Percentiles rank a stretch among this genome's conserved stretches.
Evolutionary conservation across 2,888 invertebrate genomes (phyloP).

Genomic region (Listrodromus nycthemerus): DNA sequence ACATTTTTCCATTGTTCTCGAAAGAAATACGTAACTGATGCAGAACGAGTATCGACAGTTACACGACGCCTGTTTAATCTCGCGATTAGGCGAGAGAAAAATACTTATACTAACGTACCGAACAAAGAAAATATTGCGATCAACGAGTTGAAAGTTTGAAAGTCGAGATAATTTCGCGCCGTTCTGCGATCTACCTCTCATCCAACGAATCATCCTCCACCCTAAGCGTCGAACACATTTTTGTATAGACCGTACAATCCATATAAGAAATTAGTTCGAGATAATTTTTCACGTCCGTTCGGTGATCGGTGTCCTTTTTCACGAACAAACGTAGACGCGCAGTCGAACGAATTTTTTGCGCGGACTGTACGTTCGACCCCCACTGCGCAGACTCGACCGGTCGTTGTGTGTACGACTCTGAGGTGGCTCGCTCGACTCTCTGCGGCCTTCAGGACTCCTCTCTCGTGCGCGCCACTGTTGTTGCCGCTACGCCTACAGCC

Average conservation of each 20-base stretch:
- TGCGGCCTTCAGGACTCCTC: slow-evolving; percentile 55
- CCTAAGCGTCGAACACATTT: slow-evolving; percentile 25
- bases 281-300: background rate
- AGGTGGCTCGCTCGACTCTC: slow-evolving; percentile 63
- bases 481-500: slow-evolving; percentile 2
- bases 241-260: slow-evolving; percentile 42
- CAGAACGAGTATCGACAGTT: background rate
- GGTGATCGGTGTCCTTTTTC: background rate
- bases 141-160: slow-evolving; percentile 1
- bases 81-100: background rate
- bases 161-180: slow-evolving; percentile 2
- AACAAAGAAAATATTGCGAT: background rate
- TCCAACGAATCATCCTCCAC: background rate
- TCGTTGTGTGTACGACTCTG: slow-evolving; percentile 48
- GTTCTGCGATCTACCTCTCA: background rate
- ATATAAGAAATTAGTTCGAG: background rate
- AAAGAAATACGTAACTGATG: background rate
- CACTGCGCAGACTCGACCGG: slow-evolving; percentile 75
- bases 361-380: slow-evolving; percentile 51
- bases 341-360: slow-evolving; percentile 22
- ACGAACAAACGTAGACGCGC: background rate
- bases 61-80: background rate
- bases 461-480: background rate
- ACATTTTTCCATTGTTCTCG: background rate
- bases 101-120: background rate